Percentiles rank a stretch among this genome's conserved stretches.
These are phyloP conservation scores for Arctocebus calabarensis DNA, from an alignment of 2,797 vertebrate genomes.

Conservation along the genomic window DNA sequence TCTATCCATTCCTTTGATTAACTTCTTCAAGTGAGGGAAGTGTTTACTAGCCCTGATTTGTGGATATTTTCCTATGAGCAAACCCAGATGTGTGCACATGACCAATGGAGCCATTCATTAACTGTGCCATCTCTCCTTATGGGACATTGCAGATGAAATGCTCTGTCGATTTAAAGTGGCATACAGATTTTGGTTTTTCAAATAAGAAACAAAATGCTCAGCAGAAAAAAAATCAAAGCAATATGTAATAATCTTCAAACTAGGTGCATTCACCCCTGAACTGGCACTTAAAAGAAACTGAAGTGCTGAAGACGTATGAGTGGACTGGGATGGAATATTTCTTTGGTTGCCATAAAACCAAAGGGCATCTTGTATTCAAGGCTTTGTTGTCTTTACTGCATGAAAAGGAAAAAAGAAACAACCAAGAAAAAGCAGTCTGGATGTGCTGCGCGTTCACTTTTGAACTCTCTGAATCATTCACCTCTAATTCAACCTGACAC, in stretches of 20 bases:
- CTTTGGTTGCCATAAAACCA: neutral
- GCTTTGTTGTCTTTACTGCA: slow-evolving; percentile 36
- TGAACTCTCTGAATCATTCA: slow-evolving; percentile 67
- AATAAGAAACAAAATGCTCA: slow-evolving; percentile 16
- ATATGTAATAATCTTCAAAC: neutral
- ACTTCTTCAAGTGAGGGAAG: neutral
- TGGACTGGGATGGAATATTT: neutral
- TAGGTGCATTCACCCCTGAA: neutral
- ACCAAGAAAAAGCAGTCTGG: neutral
- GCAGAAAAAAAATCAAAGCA: slow-evolving; percentile 6
- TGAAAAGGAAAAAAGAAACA: neutral
- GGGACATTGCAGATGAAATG: neutral
- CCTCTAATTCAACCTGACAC: slow-evolving; percentile 73
- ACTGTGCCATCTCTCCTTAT: neutral
- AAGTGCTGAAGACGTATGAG: neutral
- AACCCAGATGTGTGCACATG: neutral
- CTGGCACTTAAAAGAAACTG: neutral
- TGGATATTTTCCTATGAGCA: neutral
- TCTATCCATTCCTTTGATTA: neutral
- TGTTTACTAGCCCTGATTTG: neutral
- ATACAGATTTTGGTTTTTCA: neutral
- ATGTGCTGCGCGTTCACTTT: slow-evolving; percentile 29
- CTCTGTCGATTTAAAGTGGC: neutral
- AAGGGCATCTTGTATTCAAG: neutral
- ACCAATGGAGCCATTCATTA: neutral